Conservation (phyloP, 2,888 invertebrate species). For the Orthosia cruda region DNA sequence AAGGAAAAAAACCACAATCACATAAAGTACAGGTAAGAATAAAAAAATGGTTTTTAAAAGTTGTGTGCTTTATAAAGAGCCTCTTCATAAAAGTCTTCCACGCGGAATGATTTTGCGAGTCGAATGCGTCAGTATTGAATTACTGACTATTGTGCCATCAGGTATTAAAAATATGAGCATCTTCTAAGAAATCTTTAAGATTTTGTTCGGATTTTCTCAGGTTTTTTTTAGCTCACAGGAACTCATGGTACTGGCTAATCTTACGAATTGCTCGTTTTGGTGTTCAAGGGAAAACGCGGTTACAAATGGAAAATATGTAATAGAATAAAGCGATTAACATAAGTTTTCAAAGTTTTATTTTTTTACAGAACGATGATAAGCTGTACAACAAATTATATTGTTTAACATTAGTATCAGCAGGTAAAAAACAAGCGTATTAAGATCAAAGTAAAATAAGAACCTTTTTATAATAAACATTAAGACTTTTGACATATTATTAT, state of each 20-base stretch:
- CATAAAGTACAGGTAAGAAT: constrained; percentile 48
- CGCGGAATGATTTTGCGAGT: constrained; percentile 56
- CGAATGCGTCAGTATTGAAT: constrained; percentile 65
- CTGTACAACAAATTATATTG: neutral
- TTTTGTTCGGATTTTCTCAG: constrained; percentile 12
- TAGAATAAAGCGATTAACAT: constrained; percentile 1
- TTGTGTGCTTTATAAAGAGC: constrained; percentile 39
- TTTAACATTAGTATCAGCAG: constrained; percentile 12
- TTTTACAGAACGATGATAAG: too few relatives aligned
- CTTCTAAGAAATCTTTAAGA: constrained; percentile 45
- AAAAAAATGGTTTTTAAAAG: constrained; percentile 53
- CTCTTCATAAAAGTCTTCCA: constrained; percentile 55
- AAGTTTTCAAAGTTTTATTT: neutral
- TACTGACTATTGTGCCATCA: constrained; percentile 61
- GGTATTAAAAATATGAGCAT: constrained; percentile 48
- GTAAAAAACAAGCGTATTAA: constrained; percentile 25
- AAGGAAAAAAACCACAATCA: constrained; percentile 5
- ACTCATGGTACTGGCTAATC: constrained; percentile 18
- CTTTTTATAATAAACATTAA: constrained; percentile 28
- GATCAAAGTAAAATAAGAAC: constrained; percentile 22
- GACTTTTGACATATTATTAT: constrained; percentile 39
- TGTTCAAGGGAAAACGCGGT: neutral
- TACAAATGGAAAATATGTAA: neutral
- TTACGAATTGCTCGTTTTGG: neutral
- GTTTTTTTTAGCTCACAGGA: constrained; percentile 7